These are phyloP conservation scores for Cecidostiba fungosa DNA, from an alignment of 2,888 invertebrate genomes.

Conservation along the genomic window DNA sequence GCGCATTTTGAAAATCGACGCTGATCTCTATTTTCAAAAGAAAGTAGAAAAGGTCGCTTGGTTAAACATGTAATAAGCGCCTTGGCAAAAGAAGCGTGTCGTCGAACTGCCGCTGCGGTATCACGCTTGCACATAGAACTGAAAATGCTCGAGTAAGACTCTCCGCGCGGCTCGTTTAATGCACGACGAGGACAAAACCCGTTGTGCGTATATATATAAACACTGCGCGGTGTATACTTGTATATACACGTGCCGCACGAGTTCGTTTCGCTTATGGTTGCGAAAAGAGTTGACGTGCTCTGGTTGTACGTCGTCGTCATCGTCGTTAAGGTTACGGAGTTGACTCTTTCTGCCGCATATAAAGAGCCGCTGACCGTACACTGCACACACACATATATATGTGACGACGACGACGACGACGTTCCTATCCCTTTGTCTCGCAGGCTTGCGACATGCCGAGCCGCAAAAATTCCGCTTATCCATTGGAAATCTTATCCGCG, in stretches of 20 bases:
- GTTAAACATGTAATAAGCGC: too few relatives aligned
- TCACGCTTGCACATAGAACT: not conserved
- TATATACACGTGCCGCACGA: not conserved
- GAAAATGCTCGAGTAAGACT: not conserved
- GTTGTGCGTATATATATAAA: not conserved
- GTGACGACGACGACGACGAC: not conserved
- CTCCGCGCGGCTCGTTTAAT: not conserved
- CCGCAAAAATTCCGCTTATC: conserved; percentile 31
- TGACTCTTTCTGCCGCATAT: not conserved
- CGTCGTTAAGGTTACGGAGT: not conserved
- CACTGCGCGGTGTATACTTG: not conserved
- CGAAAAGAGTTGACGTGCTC: conserved; percentile 27
- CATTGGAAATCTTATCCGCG: conserved; percentile 23
- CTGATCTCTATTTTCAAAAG: too few relatives aligned
- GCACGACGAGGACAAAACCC: not conserved
- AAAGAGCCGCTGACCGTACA: not conserved
- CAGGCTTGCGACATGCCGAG: conserved; percentile 21
- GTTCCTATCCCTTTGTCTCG: conserved; percentile 24
- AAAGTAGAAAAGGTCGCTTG: too few relatives aligned
- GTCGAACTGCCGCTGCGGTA: not conserved
- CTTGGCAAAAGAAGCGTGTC: too few relatives aligned
- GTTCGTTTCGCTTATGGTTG: conserved; percentile 33
- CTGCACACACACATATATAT: not conserved
- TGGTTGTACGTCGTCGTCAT: not conserved
- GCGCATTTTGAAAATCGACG: too few relatives aligned